These are phyloP conservation scores for Drosophila antonietae DNA, from an alignment of 2,888 invertebrate species.

Conservation along the genomic window DNA sequence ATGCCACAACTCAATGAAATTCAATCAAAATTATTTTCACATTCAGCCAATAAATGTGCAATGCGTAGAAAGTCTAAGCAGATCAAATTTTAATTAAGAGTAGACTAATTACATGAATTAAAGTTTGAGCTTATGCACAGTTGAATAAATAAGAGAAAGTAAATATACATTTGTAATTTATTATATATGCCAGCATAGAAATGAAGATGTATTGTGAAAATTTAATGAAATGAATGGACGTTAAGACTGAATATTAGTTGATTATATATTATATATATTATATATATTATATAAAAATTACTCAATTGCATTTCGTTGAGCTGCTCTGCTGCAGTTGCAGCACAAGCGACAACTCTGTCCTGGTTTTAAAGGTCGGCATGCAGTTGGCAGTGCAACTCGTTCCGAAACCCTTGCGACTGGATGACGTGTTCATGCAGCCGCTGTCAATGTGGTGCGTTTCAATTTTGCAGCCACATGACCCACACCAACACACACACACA, in stretches of 20 bases:
- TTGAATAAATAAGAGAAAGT: not conserved
- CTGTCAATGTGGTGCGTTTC: slow-evolving; percentile 69
- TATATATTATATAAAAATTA: not conserved
- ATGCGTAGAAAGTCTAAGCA: not conserved
- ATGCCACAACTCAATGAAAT: slow-evolving; percentile 23
- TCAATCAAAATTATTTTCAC: slow-evolving; percentile 20
- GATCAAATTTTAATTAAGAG: not conserved
- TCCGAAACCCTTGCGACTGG: slow-evolving; percentile 15
- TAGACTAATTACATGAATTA: not conserved
- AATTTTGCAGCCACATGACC: slow-evolving; percentile 58
- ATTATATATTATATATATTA: too few relatives aligned
- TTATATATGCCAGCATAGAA: too few relatives aligned
- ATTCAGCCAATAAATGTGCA: too few relatives aligned
- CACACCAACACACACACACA: slow-evolving; percentile 1
- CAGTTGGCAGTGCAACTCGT: slow-evolving; percentile 21
- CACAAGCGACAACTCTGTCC: slow-evolving; percentile 35
- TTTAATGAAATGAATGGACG: too few relatives aligned
- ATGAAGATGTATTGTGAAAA: too few relatives aligned
- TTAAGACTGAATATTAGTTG: too few relatives aligned
- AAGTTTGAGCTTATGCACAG: not conserved
- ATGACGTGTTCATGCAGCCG: slow-evolving; percentile 77
- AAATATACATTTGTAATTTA: too few relatives aligned
- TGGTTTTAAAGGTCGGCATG: slow-evolving; percentile 26
- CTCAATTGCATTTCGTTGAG: not conserved
- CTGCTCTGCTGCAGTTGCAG: not conserved